Percentiles rank a stretch among this genome's conserved stretches.
Conservation (phyloP, 2,888 invertebrate species). For the Thymelicus sylvestris region DNA sequence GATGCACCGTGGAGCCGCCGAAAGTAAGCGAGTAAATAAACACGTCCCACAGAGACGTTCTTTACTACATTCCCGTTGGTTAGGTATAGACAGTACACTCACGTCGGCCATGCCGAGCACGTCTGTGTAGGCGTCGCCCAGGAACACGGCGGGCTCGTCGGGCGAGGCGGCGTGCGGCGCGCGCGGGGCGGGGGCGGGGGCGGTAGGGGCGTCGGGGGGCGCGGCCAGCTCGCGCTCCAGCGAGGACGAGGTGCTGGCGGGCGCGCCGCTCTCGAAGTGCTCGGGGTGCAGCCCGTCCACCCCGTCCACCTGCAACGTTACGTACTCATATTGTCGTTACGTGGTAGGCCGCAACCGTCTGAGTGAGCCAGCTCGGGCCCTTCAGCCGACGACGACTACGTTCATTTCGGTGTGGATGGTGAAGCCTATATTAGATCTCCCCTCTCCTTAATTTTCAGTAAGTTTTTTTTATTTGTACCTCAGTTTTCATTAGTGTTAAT, state of each 20-base stretch:
- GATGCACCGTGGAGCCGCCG: too few relatives aligned
- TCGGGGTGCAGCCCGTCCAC: constrained; percentile 71
- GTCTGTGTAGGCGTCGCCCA: constrained; percentile 66
- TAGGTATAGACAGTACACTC: constrained; percentile 40
- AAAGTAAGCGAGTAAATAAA: too few relatives aligned
- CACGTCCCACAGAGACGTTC: too few relatives aligned
- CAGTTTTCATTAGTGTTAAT: too few relatives aligned
- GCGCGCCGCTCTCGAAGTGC: constrained; percentile 63
- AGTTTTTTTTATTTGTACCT: too few relatives aligned
- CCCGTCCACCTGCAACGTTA: constrained; percentile 65
- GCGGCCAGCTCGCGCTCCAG: constrained; percentile 69
- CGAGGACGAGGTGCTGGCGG: constrained; percentile 69
- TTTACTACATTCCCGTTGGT: too few relatives aligned
- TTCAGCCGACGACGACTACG: too few relatives aligned
- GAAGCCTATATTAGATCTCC: too few relatives aligned
- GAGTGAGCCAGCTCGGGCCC: too few relatives aligned
- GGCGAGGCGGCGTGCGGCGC: constrained; percentile 49
- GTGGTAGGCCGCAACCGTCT: too few relatives aligned
- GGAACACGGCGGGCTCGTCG: constrained; percentile 70
- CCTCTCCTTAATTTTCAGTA: too few relatives aligned
- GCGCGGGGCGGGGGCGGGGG: constrained; percentile 38
- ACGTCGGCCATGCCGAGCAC: constrained; percentile 70
- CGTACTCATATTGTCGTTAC: not conserved
- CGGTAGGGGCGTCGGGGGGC: constrained; percentile 37
- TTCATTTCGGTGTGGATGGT: too few relatives aligned